Conservation (phyloP, 2,113 vertebrate species). For the Chionodraco myersi region DNA sequence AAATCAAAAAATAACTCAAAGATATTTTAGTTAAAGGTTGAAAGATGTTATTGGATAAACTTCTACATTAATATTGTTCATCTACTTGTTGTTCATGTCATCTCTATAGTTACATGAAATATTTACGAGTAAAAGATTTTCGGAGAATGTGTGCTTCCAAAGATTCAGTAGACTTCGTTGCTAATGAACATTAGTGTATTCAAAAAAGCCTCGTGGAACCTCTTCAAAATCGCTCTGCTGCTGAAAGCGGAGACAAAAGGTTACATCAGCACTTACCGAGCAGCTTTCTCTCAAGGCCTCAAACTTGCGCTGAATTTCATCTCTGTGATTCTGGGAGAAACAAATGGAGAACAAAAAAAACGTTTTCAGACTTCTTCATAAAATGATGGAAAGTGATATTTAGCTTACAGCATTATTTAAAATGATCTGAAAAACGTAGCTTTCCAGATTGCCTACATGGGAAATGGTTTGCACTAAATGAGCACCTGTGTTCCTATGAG, state of each 20-base stretch:
- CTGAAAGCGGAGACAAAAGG: conserved; percentile 26
- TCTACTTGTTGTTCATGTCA: not conserved
- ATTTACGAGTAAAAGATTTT: not conserved
- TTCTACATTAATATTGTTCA: not conserved
- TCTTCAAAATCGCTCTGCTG: not conserved
- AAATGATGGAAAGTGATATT: not conserved
- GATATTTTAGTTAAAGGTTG: not conserved
- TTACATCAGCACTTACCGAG: conserved; percentile 88
- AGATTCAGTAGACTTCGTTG: conserved; percentile 3
- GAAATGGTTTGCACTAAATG: not conserved
- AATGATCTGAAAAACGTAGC: not conserved
- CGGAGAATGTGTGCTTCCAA: conserved; percentile 5
- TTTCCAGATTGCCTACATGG: not conserved
- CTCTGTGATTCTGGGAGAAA: conserved; percentile 83
- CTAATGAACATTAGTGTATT: conserved; percentile 11
- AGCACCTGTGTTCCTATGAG: not conserved
- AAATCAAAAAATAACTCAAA: not conserved
- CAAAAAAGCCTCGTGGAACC: conserved; percentile 28
- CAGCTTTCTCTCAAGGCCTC: conserved; percentile 99
- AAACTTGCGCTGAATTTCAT: conserved; percentile 99
- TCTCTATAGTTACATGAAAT: not conserved
- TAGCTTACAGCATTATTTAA: conserved; percentile 1
- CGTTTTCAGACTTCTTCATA: not conserved
- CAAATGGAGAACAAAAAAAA: conserved; percentile 7
- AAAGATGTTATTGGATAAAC: conserved; percentile 1